Evolutionary conservation across 2,113 vertebrate species (phyloP).

Genomic region (Siniperca chuatsi): DNA sequence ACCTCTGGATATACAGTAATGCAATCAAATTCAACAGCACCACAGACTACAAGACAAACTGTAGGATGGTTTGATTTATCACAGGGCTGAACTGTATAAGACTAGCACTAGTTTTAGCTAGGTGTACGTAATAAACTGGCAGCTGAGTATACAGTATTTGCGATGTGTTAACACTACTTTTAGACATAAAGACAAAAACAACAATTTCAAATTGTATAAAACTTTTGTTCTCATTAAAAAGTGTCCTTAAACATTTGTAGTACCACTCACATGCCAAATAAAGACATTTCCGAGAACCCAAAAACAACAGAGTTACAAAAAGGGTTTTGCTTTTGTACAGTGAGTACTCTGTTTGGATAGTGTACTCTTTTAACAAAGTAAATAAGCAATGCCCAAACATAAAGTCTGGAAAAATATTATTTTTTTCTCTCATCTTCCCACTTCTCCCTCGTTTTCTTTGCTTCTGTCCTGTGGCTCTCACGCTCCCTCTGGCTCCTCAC

Average conservation of each 20-base stretch:
- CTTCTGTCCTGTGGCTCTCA: background rate
- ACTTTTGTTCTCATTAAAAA: no score
- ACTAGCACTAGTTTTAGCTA: no score
- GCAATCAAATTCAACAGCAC: background rate
- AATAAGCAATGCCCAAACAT: slow-evolving; percentile 2
- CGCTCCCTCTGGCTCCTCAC: background rate
- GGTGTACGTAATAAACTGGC: background rate
- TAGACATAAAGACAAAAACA: no score
- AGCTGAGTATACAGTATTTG: background rate
- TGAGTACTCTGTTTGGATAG: background rate
- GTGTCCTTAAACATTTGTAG: background rate
- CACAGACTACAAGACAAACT: no score
- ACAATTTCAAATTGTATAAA: background rate
- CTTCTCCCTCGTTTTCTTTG: background rate
- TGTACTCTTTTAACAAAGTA: background rate
- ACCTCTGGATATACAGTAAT: background rate
- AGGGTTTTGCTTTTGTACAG: background rate
- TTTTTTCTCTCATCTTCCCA: background rate
- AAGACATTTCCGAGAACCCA: background rate
- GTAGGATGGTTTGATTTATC: no score
- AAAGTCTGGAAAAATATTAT: slow-evolving; percentile 5
- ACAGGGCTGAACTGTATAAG: no score
- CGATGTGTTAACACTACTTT: background rate
- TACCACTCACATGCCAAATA: background rate
- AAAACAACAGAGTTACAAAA: background rate